Conservation (phyloP, 2,797 vertebrate species). For the Synaphobranchus kaupii region DNA sequence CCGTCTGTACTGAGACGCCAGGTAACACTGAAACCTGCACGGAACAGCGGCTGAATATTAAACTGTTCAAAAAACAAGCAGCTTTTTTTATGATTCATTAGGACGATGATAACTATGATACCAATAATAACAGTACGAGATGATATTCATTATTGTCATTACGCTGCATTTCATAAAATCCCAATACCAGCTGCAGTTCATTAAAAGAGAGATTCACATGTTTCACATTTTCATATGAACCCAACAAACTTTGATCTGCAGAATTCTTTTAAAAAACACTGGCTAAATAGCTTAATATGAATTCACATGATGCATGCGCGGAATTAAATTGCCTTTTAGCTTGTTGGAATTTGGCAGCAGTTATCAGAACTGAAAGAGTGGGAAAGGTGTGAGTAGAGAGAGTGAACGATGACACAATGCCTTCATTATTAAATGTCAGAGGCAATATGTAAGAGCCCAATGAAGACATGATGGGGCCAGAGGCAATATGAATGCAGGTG, state of each 20-base stretch:
- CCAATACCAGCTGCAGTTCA: background rate
- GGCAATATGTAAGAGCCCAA: background rate
- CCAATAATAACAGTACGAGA: background rate
- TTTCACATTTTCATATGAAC: background rate
- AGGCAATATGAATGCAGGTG: background rate
- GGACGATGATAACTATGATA: background rate
- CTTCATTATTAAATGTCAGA: conserved; percentile 5
- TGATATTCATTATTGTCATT: background rate
- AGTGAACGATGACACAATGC: background rate
- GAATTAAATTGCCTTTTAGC: background rate
- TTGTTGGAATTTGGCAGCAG: background rate
- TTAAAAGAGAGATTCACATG: background rate
- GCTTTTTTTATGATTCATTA: background rate
- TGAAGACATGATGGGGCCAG: background rate
- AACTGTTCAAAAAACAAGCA: background rate
- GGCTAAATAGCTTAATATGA: background rate
- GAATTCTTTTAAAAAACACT: background rate
- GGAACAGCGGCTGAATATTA: background rate
- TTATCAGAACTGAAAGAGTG: background rate
- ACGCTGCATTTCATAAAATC: background rate
- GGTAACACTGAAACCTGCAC: background rate
- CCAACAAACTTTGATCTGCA: background rate
- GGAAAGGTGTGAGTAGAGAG: background rate
- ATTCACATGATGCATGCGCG: background rate
- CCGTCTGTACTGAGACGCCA: background rate